Percentiles rank a stretch among this genome's conserved stretches.
These are phyloP conservation scores for Trachelipus rathkii DNA, from an alignment of 1,140 invertebrate species.

Conservation along the genomic window DNA sequence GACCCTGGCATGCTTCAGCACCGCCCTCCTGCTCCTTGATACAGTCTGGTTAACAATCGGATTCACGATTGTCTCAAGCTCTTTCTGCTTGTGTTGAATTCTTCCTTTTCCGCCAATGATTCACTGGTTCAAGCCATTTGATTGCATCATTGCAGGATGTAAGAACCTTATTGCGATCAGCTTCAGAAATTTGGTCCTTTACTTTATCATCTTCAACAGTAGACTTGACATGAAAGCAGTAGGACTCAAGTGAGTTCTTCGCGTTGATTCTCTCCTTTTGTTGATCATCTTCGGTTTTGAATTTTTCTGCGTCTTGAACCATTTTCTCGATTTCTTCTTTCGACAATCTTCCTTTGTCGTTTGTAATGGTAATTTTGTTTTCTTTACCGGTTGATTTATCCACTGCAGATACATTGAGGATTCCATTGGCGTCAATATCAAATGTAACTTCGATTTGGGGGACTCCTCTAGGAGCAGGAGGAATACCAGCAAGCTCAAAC, in stretches of 20 bases:
- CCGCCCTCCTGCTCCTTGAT: constrained; percentile 44
- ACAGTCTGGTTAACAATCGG: constrained; percentile 49
- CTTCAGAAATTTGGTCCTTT: constrained; percentile 54
- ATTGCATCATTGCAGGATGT: constrained; percentile 53
- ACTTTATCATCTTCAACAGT: constrained; percentile 60
- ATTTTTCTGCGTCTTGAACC: constrained; percentile 52
- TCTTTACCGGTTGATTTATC: constrained; percentile 71
- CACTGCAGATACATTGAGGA: constrained; percentile 71
- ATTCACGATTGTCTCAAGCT: constrained; percentile 49
- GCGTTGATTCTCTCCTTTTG: constrained; percentile 63
- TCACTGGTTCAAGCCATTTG: constrained; percentile 53
- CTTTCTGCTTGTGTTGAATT: constrained; percentile 52
- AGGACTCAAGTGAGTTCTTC: constrained; percentile 82
- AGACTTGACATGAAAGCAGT: constrained; percentile 96
- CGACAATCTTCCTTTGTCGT: constrained; percentile 54
- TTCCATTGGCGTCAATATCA: constrained; percentile 75
- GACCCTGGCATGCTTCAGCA: constrained; percentile 29
- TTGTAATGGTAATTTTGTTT: constrained; percentile 65
- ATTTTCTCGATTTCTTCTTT: constrained; percentile 55
- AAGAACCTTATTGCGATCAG: constrained; percentile 60
- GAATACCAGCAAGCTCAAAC: constrained; percentile 89
- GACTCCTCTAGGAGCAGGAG: constrained; percentile 88
- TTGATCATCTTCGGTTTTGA: constrained; percentile 53
- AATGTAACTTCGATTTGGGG: constrained; percentile 88
- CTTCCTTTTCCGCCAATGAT: constrained; percentile 53